Percentiles rank a stretch among this genome's conserved stretches.
Conservation (phyloP, 1,140 invertebrate species). For the Hetaerina americana region DNA sequence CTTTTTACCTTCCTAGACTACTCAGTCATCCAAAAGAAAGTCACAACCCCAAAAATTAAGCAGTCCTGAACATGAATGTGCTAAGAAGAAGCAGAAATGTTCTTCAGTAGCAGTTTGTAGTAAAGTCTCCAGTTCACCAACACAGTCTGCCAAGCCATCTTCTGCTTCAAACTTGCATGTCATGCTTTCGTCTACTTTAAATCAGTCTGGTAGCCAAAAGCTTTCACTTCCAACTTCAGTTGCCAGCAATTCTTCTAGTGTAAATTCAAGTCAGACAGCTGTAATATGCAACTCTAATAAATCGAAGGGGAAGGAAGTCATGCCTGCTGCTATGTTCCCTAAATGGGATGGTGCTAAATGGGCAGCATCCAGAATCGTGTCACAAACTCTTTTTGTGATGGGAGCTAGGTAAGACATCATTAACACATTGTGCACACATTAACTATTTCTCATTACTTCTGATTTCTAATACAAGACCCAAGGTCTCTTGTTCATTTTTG, state of each 20-base stretch:
- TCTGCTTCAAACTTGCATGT: no score
- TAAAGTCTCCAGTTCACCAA: not conserved
- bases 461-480: no score
- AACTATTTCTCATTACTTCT: no score
- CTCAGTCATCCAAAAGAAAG: not conserved
- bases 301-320: not conserved
- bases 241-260: not conserved
- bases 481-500: no score
- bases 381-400: conserved; percentile 64
- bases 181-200: not conserved
- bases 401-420: conserved; percentile 57
- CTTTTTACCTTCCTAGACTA: no score
- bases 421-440: no score
- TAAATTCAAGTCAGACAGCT: not conserved
- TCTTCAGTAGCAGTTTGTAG: not conserved
- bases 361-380: conserved; percentile 52
- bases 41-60: not conserved
- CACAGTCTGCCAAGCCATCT: no score
- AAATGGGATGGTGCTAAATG: conserved; percentile 41
- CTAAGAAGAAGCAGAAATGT: not conserved
- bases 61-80: not conserved
- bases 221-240: not conserved
- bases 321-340: not conserved
- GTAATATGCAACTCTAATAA: not conserved
- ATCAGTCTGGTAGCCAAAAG: not conserved